A percentile compares a stretch with the other conserved stretches of the same genome.
phyloP scores from a whole-genome alignment of 2,888 invertebrate genomes.

The Psylliodes chrysocephalus region DNA sequence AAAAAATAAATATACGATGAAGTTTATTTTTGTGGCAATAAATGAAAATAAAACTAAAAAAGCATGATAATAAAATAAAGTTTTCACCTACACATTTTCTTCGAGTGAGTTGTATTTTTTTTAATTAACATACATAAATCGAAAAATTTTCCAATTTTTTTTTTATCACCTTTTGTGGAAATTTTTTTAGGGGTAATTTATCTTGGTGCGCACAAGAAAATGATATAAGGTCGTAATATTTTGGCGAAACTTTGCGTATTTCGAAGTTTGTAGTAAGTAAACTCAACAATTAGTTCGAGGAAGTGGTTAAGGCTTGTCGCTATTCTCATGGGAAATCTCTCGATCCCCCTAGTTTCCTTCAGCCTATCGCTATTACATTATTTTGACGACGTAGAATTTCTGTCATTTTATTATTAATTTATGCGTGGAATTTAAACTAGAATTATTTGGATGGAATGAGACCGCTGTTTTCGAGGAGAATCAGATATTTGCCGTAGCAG shows the following conservation, averaged over 20 bases:
- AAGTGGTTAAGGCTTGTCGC: slow-evolving; percentile 52
- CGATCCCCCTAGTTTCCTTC: slow-evolving; percentile 49
- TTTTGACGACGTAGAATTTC: slow-evolving; percentile 51
- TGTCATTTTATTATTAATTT: slow-evolving; percentile 50
- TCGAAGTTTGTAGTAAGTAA: slow-evolving; percentile 52
- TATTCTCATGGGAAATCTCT: slow-evolving; percentile 58
- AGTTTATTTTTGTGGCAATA: too few species aligned
- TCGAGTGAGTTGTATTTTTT: too few species aligned
- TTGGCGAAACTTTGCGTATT: slow-evolving; percentile 49
- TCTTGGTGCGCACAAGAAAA: slow-evolving; percentile 35
- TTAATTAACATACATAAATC: too few species aligned
- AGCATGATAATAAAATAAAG: too few species aligned
- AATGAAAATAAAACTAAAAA: too few species aligned
- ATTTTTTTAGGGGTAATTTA: slow-evolving; percentile 40
- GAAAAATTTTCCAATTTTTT: too few species aligned
- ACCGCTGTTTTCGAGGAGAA: slow-evolving; percentile 5
- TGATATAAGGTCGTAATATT: slow-evolving; percentile 50
- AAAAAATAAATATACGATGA: too few species aligned
- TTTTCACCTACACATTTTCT: too few species aligned
- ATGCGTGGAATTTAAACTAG: slow-evolving; percentile 41
- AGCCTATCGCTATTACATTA: slow-evolving; percentile 51
- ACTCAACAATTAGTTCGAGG: slow-evolving; percentile 58
- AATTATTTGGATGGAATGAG: slow-evolving; percentile 28
- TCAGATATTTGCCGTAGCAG: slow-evolving; percentile 13
- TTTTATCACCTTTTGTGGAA: too few species aligned